Percentiles rank a stretch among this genome's conserved stretches.
phyloP scores from a whole-genome alignment of 1,140 invertebrate species.

The Phortica variegata region DNA sequence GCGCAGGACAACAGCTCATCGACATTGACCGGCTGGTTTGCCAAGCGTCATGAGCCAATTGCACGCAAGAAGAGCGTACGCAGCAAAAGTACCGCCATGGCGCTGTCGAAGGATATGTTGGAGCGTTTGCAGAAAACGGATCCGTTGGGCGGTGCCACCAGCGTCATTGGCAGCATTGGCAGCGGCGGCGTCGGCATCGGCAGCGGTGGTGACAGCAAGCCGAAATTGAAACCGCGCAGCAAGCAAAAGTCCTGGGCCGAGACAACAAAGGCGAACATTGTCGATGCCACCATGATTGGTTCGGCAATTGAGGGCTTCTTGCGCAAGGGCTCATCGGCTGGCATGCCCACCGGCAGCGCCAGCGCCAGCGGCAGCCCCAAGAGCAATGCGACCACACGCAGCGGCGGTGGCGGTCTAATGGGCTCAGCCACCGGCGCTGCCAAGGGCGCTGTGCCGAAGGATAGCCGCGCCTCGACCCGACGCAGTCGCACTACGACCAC shows the following conservation, averaged over 20 bases:
- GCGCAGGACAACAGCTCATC: conserved; percentile 58
- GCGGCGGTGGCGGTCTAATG: conserved; percentile 26
- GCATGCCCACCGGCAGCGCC: conserved; percentile 42
- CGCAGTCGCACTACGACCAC: conserved; percentile 40
- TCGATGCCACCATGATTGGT: conserved; percentile 75
- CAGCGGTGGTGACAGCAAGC: conserved; percentile 27
- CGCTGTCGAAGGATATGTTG: conserved; percentile 61
- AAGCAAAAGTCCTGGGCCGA: conserved; percentile 49
- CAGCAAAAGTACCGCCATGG: conserved; percentile 59
- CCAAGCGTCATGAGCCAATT: conserved; percentile 68
- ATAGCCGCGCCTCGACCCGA: conserved; percentile 27
- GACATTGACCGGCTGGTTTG: conserved; percentile 71
- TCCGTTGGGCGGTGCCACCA: conserved; percentile 33
- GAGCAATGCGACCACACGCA: too few relatives aligned
- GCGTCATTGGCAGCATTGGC: conserved; percentile 22
- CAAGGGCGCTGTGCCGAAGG: conserved; percentile 45
- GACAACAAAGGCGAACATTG: conserved; percentile 53
- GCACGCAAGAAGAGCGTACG: conserved; percentile 63
- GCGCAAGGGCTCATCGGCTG: conserved; percentile 60
- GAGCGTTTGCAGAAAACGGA: conserved; percentile 56
- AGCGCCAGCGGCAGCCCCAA: conserved; percentile 53
- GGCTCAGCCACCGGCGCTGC: conserved; percentile 40
- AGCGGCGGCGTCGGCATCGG: too few relatives aligned
- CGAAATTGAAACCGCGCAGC: conserved; percentile 46
- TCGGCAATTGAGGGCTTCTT: conserved; percentile 81